Evolutionary conservation across 2,888 invertebrate genomes (phyloP).

Genomic region (Agrotis ipsilon): DNA sequence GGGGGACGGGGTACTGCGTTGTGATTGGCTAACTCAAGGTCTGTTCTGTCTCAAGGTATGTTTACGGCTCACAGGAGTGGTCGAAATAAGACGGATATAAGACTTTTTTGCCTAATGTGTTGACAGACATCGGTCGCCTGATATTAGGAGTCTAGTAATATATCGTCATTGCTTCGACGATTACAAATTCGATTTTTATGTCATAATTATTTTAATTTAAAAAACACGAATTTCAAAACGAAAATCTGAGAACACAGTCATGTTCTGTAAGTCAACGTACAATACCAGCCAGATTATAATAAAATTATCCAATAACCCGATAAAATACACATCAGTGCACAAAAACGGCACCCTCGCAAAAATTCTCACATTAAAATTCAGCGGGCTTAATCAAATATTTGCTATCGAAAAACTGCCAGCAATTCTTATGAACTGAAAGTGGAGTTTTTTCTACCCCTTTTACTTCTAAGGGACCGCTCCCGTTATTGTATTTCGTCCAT

Average conservation of each 20-base stretch:
- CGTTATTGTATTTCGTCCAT: constrained; percentile 77
- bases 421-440: constrained; percentile 57
- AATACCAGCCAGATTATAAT: not conserved
- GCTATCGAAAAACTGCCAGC: constrained; percentile 45
- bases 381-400: constrained; percentile 57
- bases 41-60: too few species aligned
- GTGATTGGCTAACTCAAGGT: too few species aligned
- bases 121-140: too few species aligned
- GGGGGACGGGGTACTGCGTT: too few species aligned
- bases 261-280: not conserved
- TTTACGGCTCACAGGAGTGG: too few species aligned
- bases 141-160: too few species aligned
- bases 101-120: too few species aligned
- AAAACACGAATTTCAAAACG: not conserved
- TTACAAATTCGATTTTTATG: too few species aligned
- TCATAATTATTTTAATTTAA: not conserved
- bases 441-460: constrained; percentile 69
- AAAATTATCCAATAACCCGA: constrained; percentile 10
- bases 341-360: constrained; percentile 20
- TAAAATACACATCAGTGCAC: constrained; percentile 24
- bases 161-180: too few species aligned
- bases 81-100: too few species aligned
- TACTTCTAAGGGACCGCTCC: constrained; percentile 70
- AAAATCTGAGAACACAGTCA: too few species aligned
- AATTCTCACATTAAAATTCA: constrained; percentile 50